Percentiles rank a stretch among this genome's conserved stretches.
phyloP scores from a whole-genome alignment of 2,888 invertebrate genomes.

The Pristionchus maxplancki region DNA sequence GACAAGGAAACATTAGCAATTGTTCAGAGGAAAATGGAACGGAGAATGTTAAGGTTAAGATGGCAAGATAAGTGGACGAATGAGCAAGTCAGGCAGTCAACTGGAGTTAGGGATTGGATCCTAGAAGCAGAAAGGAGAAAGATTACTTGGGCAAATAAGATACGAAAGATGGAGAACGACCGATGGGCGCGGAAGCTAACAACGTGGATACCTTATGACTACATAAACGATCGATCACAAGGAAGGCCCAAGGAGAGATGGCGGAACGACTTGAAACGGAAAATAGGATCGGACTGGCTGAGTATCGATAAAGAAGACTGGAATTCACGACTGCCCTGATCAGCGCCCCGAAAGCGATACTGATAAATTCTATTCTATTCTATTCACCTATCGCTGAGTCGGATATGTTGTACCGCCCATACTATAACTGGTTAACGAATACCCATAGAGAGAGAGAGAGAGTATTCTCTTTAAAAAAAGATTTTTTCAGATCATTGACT shows the following conservation, averaged over 20 bases:
- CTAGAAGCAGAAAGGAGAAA: not conserved
- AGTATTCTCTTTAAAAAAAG: too few relatives aligned
- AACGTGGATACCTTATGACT: not conserved
- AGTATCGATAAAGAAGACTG: not conserved
- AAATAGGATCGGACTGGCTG: not conserved
- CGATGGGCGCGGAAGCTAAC: not conserved
- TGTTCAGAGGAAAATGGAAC: not conserved
- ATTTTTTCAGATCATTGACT: too few relatives aligned
- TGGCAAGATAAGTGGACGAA: not conserved
- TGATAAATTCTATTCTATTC: not conserved
- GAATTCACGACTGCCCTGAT: not conserved
- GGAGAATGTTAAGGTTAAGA: not conserved
- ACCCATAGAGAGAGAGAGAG: too few relatives aligned
- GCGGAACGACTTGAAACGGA: not conserved
- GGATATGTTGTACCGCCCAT: too few relatives aligned
- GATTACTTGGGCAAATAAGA: not conserved
- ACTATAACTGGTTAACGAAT: too few relatives aligned
- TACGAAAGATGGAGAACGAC: not conserved
- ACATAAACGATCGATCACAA: not conserved
- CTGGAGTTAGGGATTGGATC: not conserved
- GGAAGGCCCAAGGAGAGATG: not conserved
- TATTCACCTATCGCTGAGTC: too few relatives aligned
- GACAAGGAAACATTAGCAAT: not conserved
- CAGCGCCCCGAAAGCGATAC: not conserved
- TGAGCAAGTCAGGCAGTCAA: not conserved